phyloP scores from a whole-genome alignment of 53 echinoderm and acorn worm species.

The Stichopus horrens region DNA sequence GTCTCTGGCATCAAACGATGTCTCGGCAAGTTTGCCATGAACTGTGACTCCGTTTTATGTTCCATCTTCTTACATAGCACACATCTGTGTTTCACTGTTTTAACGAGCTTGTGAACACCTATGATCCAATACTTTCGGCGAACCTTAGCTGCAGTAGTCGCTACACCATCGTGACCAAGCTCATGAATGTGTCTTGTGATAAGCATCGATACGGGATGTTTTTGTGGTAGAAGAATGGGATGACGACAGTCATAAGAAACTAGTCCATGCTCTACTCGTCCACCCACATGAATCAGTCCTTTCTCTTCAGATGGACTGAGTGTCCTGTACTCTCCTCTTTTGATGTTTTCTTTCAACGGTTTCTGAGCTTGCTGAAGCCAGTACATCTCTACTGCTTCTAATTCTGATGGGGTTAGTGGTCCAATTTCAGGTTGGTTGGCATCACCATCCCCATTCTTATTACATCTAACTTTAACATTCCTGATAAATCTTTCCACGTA shows the following conservation, averaged over 20 bases:
- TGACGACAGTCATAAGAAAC: slow-evolving; percentile 31
- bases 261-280: slow-evolving; percentile 4
- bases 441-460: neutral
- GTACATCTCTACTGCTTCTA: slow-evolving; percentile 35
- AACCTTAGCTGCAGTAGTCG: slow-evolving; percentile 51
- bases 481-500: slow-evolving; percentile 50
- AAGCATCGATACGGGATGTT: slow-evolving; percentile 33
- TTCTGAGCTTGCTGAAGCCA: slow-evolving; percentile 61
- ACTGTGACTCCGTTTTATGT: neutral
- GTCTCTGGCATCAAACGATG: slow-evolving; percentile 35
- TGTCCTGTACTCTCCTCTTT: slow-evolving; percentile 15
- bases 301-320: slow-evolving; percentile 46
- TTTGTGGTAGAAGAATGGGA: slow-evolving; percentile 42
- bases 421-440: slow-evolving; percentile 16
- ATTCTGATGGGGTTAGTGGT: neutral
- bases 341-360: slow-evolving; percentile 42
- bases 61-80: slow-evolving; percentile 18
- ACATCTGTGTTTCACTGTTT: slow-evolving; percentile 60
- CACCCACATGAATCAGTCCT: slow-evolving; percentile 36
- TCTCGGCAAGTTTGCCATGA: slow-evolving; percentile 48
- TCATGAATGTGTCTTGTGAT: slow-evolving; percentile 54
- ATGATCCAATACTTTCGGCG: slow-evolving; percentile 62
- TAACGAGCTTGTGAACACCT: slow-evolving; percentile 49
- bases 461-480: neutral
- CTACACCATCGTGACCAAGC: slow-evolving; percentile 53